Base-by-base conservation (phyloP, 30 jellyfish, hydroid and myxozoan genomes). In the Pseudorhiza aurosa region DNA sequence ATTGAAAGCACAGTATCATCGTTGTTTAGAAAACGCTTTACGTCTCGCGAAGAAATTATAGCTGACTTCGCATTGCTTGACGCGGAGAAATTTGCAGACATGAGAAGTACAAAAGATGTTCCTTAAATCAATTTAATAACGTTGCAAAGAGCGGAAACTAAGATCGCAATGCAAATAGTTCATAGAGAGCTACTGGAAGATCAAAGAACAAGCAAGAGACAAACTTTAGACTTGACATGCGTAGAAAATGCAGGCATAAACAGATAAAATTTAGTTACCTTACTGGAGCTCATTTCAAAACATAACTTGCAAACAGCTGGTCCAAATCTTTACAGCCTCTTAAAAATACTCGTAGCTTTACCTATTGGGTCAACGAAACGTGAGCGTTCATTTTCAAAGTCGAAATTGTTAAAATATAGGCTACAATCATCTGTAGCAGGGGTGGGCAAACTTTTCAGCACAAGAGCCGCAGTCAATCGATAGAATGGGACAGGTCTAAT, bases 41-140 rank as follows among this genome's bases (percentile, higher is more conserved):
- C 75, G 9, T 29, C 75, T 2, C 83, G 65, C 19, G 65, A 65
- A 49, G 69, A 1, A 43, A 80, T 65, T 35, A 53, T 80, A 0
- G 76, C 65, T 32, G 92, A 80, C 47, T 80, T 80, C 49, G 92
- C 92, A 1, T 65, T 64, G 44, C 85, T 79, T 58, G 91, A 63
- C 22, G 75, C 83, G 31, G 91, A 63, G 65, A 40, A 75, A 53
- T 75, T 75, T 75, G 68, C 35, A 55, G 88, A 55, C 32, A 6
- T 28, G 43, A 60, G 39, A 35, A 39, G 72, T 24, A 40, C 14
- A 32, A 25, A 75, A 39, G 4, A 19, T 25, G 18, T 36, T 26
- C 73, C 72, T 5, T 60, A 29, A 36, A 50, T n/a, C n/a, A n/a
- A n/a, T n/a, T n/a, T n/a, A n/a, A n/a, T n/a, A n/a, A n/a, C n/a